Conservation (phyloP, 2,113 vertebrate species). For the Phalacrocorax brasilianus region DNA sequence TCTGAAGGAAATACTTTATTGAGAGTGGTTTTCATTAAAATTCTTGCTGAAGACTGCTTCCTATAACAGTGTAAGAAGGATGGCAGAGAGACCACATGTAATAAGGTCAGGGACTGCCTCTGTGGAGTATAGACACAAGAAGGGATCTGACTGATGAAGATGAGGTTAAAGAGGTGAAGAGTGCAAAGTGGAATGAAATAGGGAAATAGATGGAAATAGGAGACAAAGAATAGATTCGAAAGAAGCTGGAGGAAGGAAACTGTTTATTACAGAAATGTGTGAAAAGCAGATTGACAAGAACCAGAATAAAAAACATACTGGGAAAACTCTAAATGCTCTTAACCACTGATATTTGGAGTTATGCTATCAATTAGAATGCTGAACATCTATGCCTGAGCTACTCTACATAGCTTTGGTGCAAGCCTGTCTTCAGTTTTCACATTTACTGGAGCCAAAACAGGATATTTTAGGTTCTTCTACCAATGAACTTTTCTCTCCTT, state of each 20-base stretch:
- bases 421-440: not conserved
- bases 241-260: constrained; percentile 16
- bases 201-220: constrained; percentile 25
- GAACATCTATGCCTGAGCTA: not conserved
- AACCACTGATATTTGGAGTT: not conserved
- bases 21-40: constrained; percentile 42
- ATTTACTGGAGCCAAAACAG: not conserved
- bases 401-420: not conserved
- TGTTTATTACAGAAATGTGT: not conserved
- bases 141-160: constrained; percentile 24
- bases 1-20: not conserved
- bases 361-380: not conserved
- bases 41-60: constrained; percentile 6
- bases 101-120: constrained; percentile 28
- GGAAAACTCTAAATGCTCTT: constrained; percentile 27
- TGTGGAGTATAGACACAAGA: not conserved
- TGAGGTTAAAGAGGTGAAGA: constrained; percentile 46
- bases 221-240: constrained; percentile 21
- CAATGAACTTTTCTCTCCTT: not conserved
- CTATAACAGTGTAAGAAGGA: not conserved
- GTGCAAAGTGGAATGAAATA: constrained; percentile 18
- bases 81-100: not conserved
- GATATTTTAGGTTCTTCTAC: not conserved
- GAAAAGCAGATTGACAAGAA: constrained; percentile 25
- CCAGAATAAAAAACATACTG: not conserved